These are phyloP conservation scores for Camponotus floridanus DNA, from an alignment of 1,140 invertebrate species.

Conservation along the genomic window DNA sequence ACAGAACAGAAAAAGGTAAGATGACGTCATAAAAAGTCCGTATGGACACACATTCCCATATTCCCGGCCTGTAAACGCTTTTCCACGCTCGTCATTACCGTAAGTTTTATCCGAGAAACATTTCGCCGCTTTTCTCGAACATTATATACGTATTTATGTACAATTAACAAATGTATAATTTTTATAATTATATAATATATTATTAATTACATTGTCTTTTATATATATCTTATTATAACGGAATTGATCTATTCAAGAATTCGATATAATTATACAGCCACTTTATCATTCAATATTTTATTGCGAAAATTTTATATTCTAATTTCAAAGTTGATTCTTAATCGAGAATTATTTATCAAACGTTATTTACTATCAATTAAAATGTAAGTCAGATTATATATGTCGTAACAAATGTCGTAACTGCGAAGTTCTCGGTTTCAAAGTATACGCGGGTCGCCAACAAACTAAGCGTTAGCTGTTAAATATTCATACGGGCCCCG, in stretches of 20 bases:
- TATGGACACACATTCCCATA: conserved; percentile 1
- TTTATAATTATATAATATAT: no score
- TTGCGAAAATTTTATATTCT: not conserved
- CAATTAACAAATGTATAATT: no score
- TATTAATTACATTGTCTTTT: not conserved
- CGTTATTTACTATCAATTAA: not conserved
- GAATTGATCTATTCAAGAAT: not conserved
- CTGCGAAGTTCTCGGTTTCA: conserved; percentile 24
- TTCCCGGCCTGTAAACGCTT: conserved; percentile 10
- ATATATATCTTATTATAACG: not conserved
- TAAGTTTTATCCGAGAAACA: conserved; percentile 18
- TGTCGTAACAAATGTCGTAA: conserved; percentile 34
- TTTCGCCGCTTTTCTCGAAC: not conserved
- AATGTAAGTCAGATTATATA: conserved; percentile 19
- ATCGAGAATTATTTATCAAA: conserved; percentile 1
- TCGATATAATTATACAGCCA: not conserved
- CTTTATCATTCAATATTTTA: not conserved
- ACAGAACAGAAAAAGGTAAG: conserved; percentile 14
- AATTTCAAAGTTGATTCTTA: not conserved
- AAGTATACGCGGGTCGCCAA: conserved; percentile 50
- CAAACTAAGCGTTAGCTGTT: conserved; percentile 54
- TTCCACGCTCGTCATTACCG: not conserved
- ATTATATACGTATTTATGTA: not conserved
- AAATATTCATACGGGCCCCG: conserved; percentile 56
- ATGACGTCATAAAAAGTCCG: conserved; percentile 16